phyloP scores from a whole-genome alignment of 2,797 vertebrate species.

The Apogon hyalosoma region DNA sequence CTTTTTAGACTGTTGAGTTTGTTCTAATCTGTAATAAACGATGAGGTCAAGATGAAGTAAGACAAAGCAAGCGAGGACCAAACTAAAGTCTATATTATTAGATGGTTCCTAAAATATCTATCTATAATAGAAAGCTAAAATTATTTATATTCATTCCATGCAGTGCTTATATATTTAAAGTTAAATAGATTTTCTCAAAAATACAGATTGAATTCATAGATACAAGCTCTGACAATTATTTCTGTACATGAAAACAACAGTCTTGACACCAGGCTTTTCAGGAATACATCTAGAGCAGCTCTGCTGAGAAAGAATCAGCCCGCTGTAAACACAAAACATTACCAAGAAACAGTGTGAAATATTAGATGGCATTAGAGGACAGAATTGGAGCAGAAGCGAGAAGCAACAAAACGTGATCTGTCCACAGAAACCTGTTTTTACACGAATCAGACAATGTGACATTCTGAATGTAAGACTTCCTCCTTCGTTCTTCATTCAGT shows the following conservation, averaged over 20 bases:
- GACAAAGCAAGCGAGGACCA: background rate
- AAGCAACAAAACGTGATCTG: conserved; percentile 8
- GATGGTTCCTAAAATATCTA: background rate
- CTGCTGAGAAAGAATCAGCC: background rate
- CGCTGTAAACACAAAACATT: background rate
- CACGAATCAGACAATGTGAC: background rate
- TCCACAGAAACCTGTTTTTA: background rate
- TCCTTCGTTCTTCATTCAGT: too few relatives aligned
- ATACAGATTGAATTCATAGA: background rate
- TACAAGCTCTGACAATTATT: background rate
- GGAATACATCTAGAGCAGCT: background rate
- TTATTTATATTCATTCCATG: background rate
- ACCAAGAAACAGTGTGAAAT: background rate
- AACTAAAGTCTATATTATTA: background rate
- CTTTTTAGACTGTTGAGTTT: background rate
- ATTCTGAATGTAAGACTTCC: too few relatives aligned
- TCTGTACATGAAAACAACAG: too few relatives aligned
- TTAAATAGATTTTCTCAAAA: conserved; percentile 2
- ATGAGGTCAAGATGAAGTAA: background rate
- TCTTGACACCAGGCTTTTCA: too few relatives aligned
- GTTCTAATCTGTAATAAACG: too few relatives aligned
- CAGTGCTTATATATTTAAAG: background rate
- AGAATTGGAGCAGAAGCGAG: background rate
- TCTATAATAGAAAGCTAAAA: background rate
- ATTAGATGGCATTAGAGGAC: background rate